Evolutionary conservation across 2,888 invertebrate species (phyloP), one percentile per base, ranked within the genome.

Genomic region (Pterobdella sp.): DNA sequence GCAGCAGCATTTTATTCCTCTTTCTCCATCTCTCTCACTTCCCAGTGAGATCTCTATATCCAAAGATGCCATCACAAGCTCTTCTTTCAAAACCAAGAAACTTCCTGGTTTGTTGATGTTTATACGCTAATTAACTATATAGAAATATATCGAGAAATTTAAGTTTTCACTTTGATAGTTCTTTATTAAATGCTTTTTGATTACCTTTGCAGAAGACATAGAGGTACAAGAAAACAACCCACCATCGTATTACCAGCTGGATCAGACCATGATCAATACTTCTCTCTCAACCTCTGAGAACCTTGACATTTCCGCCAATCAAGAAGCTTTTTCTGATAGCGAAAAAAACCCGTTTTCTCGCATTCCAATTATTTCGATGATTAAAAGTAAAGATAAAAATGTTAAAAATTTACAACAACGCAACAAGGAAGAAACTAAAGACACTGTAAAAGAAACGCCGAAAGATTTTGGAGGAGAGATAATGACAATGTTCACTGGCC

Each of bases 11-110:
- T 88, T 91, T 71, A 90, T 91, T 0, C 82, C 91, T 70, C 79
- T 18, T 72, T 79, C 74, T 72, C 73, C 67, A 4, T 18, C 60
- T 26, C 60, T 56, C 60, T 56, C 60, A 26, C 60, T 56, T 26
- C 60, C 60, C 60, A 3, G n/a, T 3, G 26, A 26, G n/a, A 56
- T 56, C n/a, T 56, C 79, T 18, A 72, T 79, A 73, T 73, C 73
- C 67, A 94, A 94, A 84, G 91, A 93, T 10, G 93, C 95, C 90
- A 94, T 97, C 78, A 97, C 96, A 42, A 97, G 96, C 85, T 96
- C 97, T 77, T 96, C 96, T 78, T 95, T 97, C 86, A 89, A 94
- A 78, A 93, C 95, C 77, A 94, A 93, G 85, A 95, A 95, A 84
- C 87, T 97, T 80, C 96, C 96, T 79, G 83, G 83, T 83, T 65